Conservation (phyloP, 35 echinoderm and acorn worm species). For the Stichopus chloronotus region DNA sequence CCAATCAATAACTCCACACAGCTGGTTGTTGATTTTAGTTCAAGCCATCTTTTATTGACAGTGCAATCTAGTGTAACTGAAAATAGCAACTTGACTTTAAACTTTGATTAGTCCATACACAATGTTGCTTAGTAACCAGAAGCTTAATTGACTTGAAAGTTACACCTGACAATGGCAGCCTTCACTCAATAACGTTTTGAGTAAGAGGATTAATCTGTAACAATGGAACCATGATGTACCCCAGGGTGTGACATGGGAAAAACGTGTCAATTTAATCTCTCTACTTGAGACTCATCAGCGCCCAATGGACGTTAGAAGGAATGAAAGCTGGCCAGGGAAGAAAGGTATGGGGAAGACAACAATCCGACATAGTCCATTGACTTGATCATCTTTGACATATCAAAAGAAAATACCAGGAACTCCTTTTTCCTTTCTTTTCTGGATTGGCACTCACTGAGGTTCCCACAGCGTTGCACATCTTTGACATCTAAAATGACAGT, state of each 20-base stretch:
- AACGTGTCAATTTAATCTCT: background rate
- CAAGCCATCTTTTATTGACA: background rate
- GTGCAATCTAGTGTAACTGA: background rate
- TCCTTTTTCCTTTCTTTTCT: too few species aligned
- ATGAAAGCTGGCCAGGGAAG: background rate
- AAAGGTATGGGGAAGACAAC: background rate
- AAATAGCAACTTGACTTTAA: slow-evolving; percentile 32
- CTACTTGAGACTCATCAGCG: background rate
- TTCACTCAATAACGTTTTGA: background rate
- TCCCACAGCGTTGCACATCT: too few species aligned
- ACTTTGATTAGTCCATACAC: background rate
- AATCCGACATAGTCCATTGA: background rate
- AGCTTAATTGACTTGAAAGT: background rate
- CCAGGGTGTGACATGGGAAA: background rate
- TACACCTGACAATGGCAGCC: background rate
- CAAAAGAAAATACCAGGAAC: too few species aligned
- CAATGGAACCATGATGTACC: background rate
- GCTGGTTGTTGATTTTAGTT: background rate
- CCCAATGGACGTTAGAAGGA: background rate
- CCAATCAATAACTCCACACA: too few species aligned
- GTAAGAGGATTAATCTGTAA: background rate
- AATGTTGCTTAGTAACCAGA: slow-evolving; percentile 1
- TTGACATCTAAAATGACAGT: too few species aligned
- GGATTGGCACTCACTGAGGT: too few species aligned
- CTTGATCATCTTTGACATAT: background rate